Base-by-base conservation (phyloP, 2,888 invertebrate species). In the Rutpela maculata region DNA sequence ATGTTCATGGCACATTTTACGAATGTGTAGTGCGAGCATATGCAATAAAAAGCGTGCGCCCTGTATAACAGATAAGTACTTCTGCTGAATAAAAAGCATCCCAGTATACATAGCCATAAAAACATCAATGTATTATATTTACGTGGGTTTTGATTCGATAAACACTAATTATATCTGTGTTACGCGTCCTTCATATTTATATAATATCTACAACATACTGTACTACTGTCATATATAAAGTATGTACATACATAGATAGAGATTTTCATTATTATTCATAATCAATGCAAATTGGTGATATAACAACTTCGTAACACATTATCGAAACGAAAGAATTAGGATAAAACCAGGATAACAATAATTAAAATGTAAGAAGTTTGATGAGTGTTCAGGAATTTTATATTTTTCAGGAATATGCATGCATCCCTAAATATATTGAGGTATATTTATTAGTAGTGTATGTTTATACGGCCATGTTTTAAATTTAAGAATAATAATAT, bases 201-300 rank as follows among this genome's bases (percentile, higher is more conserved):
- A 50, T 50, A 50, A 50, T 50, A 50, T 50, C 50, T 50, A n/a
- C n/a, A 50, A 50, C 50, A 50, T 50, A 50, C 6, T 50, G 12
- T 50, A 50, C 50, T 50, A 50, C 50, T n/a, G 50, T 50, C 50
- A 50, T 6, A 50, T 50, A 50, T 50, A 50, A 50, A 50, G 50
- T 50, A 50, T n/a, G 50, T 50, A 50, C 50, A 50, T 50, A 50
- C 50, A 6, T n/a, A 50, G n/a, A 50, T 15, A 50, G n/a, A 50
- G 15, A 50, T 50, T 50, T 50, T n/a, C 50, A 50, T 50, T 35
- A 43, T 43, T 43, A 43, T 43, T 43, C 43, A 43, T 43, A 43
- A 12, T 50, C 4, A 50, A 50, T 50, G 50, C n/a, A n/a, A 50
- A 50, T 50, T 15, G 50, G 50, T n/a, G 50, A 50, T 50, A 50